phyloP scores from a whole-genome alignment of 2,797 vertebrate genomes.

The Spatula clypeata region DNA sequence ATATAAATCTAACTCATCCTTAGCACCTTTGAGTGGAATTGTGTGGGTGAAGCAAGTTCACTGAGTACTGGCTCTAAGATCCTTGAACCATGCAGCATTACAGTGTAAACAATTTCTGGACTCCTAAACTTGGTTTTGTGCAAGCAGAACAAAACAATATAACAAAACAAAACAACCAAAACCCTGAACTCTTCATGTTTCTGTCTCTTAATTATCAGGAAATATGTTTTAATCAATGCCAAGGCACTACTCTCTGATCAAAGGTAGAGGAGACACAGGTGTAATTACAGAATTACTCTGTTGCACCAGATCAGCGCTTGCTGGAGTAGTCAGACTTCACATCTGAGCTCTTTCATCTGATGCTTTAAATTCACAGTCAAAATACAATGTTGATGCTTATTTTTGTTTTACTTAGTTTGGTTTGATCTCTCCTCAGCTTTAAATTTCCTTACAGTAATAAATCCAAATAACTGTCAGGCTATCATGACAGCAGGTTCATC shows the following conservation, averaged over 20 bases:
- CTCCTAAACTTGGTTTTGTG: background rate
- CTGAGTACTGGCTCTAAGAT: background rate
- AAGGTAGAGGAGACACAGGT: background rate
- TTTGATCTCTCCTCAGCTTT: background rate
- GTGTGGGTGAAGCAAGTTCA: background rate
- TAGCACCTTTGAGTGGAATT: background rate
- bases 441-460: background rate
- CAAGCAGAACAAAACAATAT: background rate
- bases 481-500: background rate
- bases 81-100: background rate
- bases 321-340: background rate
- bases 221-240: constrained; percentile 4
- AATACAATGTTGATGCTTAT: background rate
- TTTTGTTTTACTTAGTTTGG: background rate
- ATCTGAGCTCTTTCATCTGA: background rate
- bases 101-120: background rate
- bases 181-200: background rate
- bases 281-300: background rate
- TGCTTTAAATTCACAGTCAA: background rate
- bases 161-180: background rate
- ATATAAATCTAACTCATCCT: accelerated
- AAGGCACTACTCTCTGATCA: constrained; percentile 4
- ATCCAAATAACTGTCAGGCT: constrained; percentile 38
- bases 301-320: background rate
- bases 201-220: background rate